Evolutionary conservation across 37 sponge, comb jelly and placozoan genomes (phyloP).

Genomic region (Cladorhizidae sp.): DNA sequence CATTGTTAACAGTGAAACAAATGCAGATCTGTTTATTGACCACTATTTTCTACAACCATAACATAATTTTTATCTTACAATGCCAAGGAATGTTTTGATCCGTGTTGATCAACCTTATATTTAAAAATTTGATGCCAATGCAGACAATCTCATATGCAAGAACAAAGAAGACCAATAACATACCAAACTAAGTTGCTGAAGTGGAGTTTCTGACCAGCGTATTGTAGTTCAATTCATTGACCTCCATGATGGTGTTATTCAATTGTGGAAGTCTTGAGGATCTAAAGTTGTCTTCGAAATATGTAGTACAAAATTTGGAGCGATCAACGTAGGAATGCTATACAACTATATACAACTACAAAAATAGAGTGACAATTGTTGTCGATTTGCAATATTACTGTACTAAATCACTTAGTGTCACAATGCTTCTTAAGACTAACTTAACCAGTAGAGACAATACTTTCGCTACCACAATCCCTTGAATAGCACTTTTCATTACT

Average conservation of each 20-base stretch:
- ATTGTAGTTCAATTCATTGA: not conserved
- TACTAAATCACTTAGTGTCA: too few relatives aligned
- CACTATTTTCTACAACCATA: not conserved
- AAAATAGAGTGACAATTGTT: too few relatives aligned
- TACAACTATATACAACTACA: not conserved
- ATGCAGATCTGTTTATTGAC: too few relatives aligned
- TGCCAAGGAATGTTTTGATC: conserved; percentile 34
- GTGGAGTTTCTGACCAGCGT: not conserved
- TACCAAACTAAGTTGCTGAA: not conserved
- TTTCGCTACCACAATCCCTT: too few relatives aligned
- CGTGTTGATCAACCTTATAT: conserved; percentile 34
- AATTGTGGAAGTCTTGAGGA: not conserved
- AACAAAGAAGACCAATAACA: not conserved
- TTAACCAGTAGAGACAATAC: too few relatives aligned
- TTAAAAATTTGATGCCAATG: conserved; percentile 27
- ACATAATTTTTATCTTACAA: conserved; percentile 31
- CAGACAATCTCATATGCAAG: conserved; percentile 7
- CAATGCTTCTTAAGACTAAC: too few relatives aligned
- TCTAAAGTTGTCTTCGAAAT: not conserved
- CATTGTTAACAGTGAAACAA: too few relatives aligned
- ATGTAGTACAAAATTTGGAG: not conserved
- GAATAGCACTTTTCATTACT: too few relatives aligned
- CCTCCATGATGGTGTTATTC: not conserved
- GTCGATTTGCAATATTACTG: too few relatives aligned
- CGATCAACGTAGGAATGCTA: not conserved